Percentiles rank a stretch among this genome's conserved stretches.
Conservation (phyloP, 2,113 vertebrate species). For the Glareola pratincola region DNA sequence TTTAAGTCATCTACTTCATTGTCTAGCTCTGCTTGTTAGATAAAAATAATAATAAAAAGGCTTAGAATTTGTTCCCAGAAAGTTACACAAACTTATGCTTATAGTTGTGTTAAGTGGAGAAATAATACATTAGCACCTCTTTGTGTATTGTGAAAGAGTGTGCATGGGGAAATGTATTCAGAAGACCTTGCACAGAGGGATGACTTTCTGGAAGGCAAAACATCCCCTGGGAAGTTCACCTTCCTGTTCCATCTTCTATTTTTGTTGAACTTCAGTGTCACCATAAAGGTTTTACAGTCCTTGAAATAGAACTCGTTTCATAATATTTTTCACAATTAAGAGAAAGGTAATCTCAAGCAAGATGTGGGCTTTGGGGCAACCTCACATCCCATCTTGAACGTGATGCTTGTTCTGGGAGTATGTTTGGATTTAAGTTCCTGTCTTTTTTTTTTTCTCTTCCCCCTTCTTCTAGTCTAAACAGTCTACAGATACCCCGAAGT, state of each 20-base stretch:
- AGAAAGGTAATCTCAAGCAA: not conserved
- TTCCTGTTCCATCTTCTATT: not conserved
- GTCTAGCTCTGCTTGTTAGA: not conserved
- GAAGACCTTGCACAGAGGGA: not conserved
- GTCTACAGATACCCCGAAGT: not conserved
- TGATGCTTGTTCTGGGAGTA: not conserved
- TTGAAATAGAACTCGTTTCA: not conserved
- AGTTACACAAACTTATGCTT: not conserved
- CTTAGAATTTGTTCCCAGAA: not conserved
- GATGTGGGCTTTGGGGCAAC: too few species aligned
- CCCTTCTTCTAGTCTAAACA: not conserved
- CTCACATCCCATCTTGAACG: accelerated
- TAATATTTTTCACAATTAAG: not conserved
- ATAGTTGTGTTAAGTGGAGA: not conserved
- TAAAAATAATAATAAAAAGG: not conserved
- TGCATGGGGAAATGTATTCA: not conserved
- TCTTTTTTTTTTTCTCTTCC: too few species aligned
- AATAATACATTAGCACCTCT: not conserved
- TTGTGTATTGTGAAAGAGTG: not conserved
- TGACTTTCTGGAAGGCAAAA: not conserved
- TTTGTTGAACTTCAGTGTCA: not conserved
- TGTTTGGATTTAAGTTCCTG: not conserved
- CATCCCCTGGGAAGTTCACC: not conserved
- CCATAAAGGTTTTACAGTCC: not conserved
- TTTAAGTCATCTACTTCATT: not conserved